Percentiles rank a stretch among this genome's conserved stretches.
These are phyloP conservation scores for Coecobrya sp. DNA, from an alignment of 2,888 invertebrate genomes.

Conservation along the genomic window DNA sequence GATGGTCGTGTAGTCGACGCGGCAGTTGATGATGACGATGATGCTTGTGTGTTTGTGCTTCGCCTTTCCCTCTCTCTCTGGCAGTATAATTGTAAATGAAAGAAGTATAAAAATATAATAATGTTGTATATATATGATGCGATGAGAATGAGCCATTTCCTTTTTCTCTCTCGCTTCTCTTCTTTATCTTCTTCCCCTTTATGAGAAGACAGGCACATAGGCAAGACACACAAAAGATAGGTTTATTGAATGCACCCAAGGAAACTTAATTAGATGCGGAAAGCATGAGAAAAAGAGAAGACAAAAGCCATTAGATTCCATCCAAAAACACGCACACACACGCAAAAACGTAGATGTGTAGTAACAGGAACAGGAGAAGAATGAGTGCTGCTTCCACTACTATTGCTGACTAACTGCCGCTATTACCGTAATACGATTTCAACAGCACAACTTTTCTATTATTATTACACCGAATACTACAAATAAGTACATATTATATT, in stretches of 20 bases:
- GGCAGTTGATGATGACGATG: conserved; percentile 4
- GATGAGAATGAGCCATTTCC: conserved; percentile 71
- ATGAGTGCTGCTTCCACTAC: conserved; percentile 12
- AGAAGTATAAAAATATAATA: conserved; percentile 53
- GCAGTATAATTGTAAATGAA: not conserved
- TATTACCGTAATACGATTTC: conserved; percentile 35
- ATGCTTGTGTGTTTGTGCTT: not conserved
- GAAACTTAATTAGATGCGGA: conserved; percentile 73
- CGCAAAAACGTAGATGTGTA: not conserved
- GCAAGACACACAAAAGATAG: not conserved
- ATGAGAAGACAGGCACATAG: conserved; percentile 25
- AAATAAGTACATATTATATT: conserved; percentile 32
- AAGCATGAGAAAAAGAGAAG: conserved; percentile 65
- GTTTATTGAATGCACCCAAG: conserved; percentile 68
- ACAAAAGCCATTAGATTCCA: conserved; percentile 71
- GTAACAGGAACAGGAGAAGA: not conserved
- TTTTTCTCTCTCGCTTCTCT: conserved; percentile 25
- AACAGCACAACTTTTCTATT: conserved; percentile 26
- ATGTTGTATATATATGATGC: conserved; percentile 42
- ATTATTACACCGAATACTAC: not conserved
- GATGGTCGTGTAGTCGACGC: not conserved
- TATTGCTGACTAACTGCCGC: conserved; percentile 33
- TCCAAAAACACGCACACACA: conserved; percentile 24
- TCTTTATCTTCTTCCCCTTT: conserved; percentile 59
- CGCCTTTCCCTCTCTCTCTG: not conserved